These are phyloP conservation scores for Oryctes rhinoceros DNA, from an alignment of 1,140 invertebrate genomes.

Conservation along the genomic window DNA sequence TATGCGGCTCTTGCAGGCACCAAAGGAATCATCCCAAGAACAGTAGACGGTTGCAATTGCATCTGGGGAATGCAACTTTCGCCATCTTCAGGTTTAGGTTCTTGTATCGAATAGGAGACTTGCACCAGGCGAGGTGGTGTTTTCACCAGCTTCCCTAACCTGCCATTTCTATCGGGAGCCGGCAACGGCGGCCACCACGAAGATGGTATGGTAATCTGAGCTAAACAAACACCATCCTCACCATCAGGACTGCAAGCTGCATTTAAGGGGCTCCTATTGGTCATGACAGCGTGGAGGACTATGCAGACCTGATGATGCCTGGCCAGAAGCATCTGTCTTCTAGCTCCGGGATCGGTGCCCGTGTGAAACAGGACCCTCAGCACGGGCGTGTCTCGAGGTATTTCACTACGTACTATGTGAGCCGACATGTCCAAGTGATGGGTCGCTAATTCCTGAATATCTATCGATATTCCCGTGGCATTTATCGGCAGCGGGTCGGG, in stretches of 20 bases:
- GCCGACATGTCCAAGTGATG: slow-evolving; percentile 88
- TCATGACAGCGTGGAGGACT: slow-evolving; percentile 75
- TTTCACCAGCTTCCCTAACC: slow-evolving; percentile 66
- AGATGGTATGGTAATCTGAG: slow-evolving; percentile 81
- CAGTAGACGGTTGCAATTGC: slow-evolving; percentile 80
- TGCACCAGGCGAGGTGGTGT: slow-evolving; percentile 76
- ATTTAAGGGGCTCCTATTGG: slow-evolving; percentile 68
- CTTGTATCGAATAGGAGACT: slow-evolving; percentile 84
- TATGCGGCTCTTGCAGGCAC: slow-evolving; percentile 80
- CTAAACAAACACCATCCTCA: slow-evolving; percentile 88
- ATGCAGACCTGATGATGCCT: slow-evolving; percentile 75
- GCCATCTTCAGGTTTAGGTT: slow-evolving; percentile 73
- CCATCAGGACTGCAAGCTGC: slow-evolving; percentile 88
- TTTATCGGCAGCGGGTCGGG: slow-evolving; percentile 73
- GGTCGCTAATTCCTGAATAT: slow-evolving; percentile 74
- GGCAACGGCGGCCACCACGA: slow-evolving; percentile 86
- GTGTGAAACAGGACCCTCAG: slow-evolving; percentile 89
- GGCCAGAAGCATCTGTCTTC: slow-evolving; percentile 63
- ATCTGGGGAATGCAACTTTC: slow-evolving; percentile 76
- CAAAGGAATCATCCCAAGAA: slow-evolving; percentile 75
- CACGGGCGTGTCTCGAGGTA: slow-evolving; percentile 86
- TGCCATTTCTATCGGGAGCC: slow-evolving; percentile 67
- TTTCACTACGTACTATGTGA: slow-evolving; percentile 84
- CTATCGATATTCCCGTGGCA: slow-evolving; percentile 61
- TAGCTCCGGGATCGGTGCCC: slow-evolving; percentile 76